These are phyloP conservation scores for Agapetus fuscipes DNA, from an alignment of 2,888 invertebrate species.

Conservation along the genomic window DNA sequence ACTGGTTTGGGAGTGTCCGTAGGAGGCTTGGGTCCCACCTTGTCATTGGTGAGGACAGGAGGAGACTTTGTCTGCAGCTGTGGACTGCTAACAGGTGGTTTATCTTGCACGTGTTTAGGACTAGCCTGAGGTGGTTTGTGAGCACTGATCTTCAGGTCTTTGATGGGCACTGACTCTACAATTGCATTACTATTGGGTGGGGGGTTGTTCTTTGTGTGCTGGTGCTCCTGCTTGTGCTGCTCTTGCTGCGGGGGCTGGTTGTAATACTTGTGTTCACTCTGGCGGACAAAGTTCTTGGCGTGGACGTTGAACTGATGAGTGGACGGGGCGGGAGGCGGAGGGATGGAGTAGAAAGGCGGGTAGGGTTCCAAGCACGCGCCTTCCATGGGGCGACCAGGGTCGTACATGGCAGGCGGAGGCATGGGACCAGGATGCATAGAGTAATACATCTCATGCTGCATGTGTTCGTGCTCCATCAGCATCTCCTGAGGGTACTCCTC, in stretches of 20 bases:
- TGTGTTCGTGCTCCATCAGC: constrained; percentile 39
- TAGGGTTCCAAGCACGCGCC: constrained; percentile 25
- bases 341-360: constrained; percentile 31
- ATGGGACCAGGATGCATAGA: constrained; percentile 37
- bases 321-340: constrained; percentile 29
- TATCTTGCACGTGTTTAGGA: constrained; percentile 34
- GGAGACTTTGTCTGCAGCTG: constrained; percentile 7
- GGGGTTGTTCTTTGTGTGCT: neutral
- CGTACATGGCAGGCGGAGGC: constrained; percentile 30
- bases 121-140: constrained; percentile 30
- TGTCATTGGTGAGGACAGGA: constrained; percentile 24
- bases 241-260: constrained; percentile 1
- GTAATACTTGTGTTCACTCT: constrained; percentile 28
- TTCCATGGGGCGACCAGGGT: constrained; percentile 11
- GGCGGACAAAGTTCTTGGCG: constrained; percentile 39
- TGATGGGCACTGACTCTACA: constrained; percentile 34
- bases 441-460: constrained; percentile 36
- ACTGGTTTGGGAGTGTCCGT: constrained; percentile 32
- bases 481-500: constrained; percentile 38
- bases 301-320: constrained; percentile 44
- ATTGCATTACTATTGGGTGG: neutral
- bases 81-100: constrained; percentile 25
- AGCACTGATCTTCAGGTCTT: constrained; percentile 36
- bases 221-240: neutral
- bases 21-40: constrained; percentile 28